phyloP scores from a whole-genome alignment of 2,113 vertebrate genomes.

The Chitala chitala region DNA sequence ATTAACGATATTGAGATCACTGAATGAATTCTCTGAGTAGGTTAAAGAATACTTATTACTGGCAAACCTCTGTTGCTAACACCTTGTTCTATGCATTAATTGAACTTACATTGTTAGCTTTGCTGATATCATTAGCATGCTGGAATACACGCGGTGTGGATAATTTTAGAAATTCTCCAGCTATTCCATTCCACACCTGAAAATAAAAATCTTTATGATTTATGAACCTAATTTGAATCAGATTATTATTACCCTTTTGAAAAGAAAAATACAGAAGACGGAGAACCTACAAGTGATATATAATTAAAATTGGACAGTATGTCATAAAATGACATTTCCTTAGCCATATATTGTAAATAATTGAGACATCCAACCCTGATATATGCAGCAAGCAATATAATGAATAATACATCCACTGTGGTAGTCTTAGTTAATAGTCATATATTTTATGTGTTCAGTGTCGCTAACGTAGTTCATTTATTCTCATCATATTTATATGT shows the following conservation, averaged over 20 bases:
- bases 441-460: conserved; percentile 18
- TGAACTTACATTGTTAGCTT: neutral
- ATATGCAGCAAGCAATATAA: conserved; percentile 17
- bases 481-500: conserved; percentile 11
- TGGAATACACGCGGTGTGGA: neutral
- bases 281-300: conserved; percentile 21
- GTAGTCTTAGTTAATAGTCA: conserved; percentile 21
- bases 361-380: conserved; percentile 16
- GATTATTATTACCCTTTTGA: conserved; percentile 16
- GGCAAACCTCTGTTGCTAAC: no score
- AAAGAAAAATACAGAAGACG: conserved; percentile 18
- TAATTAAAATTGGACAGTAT: conserved; percentile 17
- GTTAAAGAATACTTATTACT: conserved; percentile 1
- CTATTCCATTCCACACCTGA: neutral
- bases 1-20: neutral
- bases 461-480: conserved; percentile 17
- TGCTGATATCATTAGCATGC: neutral
- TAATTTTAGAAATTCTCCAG: neutral
- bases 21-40: neutral
- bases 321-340: conserved; percentile 22
- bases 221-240: conserved; percentile 18
- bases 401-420: conserved; percentile 25
- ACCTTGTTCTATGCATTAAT: neutral
- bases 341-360: conserved; percentile 27
- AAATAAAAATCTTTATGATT: conserved; percentile 17